These are phyloP conservation scores for Fabriciana adippe DNA, from an alignment of 2,888 invertebrate species.

Conservation along the genomic window DNA sequence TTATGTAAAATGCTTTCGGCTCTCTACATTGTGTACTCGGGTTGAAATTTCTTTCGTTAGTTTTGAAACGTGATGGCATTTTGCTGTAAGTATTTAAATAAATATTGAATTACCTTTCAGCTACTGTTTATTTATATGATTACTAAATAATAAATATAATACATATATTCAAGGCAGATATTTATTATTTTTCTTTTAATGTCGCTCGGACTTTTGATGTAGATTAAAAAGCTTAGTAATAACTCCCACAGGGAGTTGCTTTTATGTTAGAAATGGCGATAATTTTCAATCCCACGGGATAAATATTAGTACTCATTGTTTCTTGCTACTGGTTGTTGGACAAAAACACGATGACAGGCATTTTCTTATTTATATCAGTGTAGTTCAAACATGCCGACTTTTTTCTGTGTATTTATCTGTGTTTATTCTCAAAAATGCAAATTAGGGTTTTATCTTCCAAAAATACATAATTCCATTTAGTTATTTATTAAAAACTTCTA, in stretches of 20 bases:
- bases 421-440: neutral
- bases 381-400: neutral
- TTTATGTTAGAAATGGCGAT: conserved; percentile 12
- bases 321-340: conserved; percentile 20
- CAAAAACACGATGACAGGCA: conserved; percentile 19
- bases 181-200: neutral
- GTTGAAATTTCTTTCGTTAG: conserved; percentile 16
- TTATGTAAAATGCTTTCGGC: conserved; percentile 50
- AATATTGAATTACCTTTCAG: conserved; percentile 14
- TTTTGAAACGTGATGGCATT: conserved; percentile 21
- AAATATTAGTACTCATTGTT: conserved; percentile 22
- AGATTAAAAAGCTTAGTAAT: conserved; percentile 2
- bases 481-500: too few species aligned
- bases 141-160: conserved; percentile 3
- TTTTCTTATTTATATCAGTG: neutral
- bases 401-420: neutral
- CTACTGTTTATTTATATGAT: conserved; percentile 7
- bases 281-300: conserved; percentile 19
- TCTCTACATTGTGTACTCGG: conserved; percentile 32
- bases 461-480: too few species aligned
- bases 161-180: neutral
- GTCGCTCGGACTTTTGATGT: conserved; percentile 1
- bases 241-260: conserved; percentile 14
- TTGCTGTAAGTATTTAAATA: conserved; percentile 17
- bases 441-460: too few species aligned